These are phyloP conservation scores for Neosilurus mollespiculum DNA, from an alignment of 2,797 vertebrate genomes.

Conservation along the genomic window DNA sequence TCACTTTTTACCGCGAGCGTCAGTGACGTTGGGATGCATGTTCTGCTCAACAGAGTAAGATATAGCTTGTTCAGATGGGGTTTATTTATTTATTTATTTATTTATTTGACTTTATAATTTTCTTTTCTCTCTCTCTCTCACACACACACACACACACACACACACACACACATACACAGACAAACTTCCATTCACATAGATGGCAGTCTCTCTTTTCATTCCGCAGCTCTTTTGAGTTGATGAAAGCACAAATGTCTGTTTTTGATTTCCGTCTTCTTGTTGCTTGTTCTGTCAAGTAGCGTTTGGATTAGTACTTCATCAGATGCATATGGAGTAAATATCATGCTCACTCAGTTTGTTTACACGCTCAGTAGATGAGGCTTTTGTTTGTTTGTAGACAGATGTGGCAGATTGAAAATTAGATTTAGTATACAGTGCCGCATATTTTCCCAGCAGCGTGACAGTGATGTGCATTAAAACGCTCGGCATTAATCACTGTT, in stretches of 20 bases:
- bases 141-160: conserved; percentile 6
- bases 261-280: conserved; percentile 32
- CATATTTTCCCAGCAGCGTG: conserved; percentile 15
- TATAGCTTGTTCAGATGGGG: neutral
- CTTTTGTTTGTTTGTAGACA: conserved; percentile 33
- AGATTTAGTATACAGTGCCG: conserved; percentile 6
- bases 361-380: conserved; percentile 26
- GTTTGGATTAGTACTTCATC: conserved; percentile 24
- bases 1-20: neutral
- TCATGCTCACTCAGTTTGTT: conserved; percentile 24
- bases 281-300: neutral
- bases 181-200: conserved; percentile 9
- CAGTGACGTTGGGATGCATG: neutral
- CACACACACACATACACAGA: conserved; percentile 24
- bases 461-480: conserved; percentile 17
- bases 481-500: conserved; percentile 30
- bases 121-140: too few species aligned
- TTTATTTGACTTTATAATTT: too few species aligned
- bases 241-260: conserved; percentile 15
- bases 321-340: conserved; percentile 25
- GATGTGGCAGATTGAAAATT: conserved; percentile 40
- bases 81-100: too few species aligned
- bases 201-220: conserved; percentile 29
- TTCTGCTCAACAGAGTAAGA: neutral
- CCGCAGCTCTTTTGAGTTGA: conserved; percentile 16